A percentile compares a stretch with the other conserved stretches of the same genome.
These are phyloP conservation scores for Acanthosepion pharaonis DNA, from an alignment of 2,888 invertebrate species.

Conservation along the genomic window DNA sequence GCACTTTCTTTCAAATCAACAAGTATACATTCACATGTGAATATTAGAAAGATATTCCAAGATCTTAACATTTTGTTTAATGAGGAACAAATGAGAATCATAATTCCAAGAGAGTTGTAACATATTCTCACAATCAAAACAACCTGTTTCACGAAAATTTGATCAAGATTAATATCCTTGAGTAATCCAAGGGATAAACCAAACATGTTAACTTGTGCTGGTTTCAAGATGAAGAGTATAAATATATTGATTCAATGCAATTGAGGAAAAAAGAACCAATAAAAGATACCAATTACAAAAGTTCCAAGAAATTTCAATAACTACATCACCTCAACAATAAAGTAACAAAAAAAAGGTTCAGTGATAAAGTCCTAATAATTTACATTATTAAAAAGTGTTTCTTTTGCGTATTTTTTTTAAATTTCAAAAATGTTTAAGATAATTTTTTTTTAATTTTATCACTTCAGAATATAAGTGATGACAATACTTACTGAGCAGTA, in stretches of 20 bases:
- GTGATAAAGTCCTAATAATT: background rate
- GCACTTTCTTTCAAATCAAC: too few relatives aligned
- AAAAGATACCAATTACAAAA: background rate
- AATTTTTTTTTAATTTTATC: background rate
- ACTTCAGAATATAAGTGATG: background rate
- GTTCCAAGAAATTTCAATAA: background rate
- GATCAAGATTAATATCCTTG: background rate
- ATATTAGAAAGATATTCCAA: too few relatives aligned
- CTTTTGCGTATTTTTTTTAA: background rate
- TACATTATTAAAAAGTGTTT: background rate
- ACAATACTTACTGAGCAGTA: background rate
- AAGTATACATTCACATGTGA: too few relatives aligned
- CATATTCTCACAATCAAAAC: constrained; percentile 33
- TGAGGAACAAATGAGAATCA: background rate
- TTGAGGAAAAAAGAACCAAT: background rate
- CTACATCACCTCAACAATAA: background rate
- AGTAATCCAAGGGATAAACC: background rate
- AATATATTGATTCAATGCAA: background rate
- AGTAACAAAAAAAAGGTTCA: too few relatives aligned
- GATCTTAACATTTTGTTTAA: background rate
- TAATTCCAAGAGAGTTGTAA: constrained; percentile 16
- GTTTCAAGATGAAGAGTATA: background rate
- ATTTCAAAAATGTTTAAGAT: too few relatives aligned
- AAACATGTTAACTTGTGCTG: background rate
- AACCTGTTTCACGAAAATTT: constrained; percentile 33